phyloP scores from a whole-genome alignment of 2,797 vertebrate genomes.

The Alectoris magna region DNA sequence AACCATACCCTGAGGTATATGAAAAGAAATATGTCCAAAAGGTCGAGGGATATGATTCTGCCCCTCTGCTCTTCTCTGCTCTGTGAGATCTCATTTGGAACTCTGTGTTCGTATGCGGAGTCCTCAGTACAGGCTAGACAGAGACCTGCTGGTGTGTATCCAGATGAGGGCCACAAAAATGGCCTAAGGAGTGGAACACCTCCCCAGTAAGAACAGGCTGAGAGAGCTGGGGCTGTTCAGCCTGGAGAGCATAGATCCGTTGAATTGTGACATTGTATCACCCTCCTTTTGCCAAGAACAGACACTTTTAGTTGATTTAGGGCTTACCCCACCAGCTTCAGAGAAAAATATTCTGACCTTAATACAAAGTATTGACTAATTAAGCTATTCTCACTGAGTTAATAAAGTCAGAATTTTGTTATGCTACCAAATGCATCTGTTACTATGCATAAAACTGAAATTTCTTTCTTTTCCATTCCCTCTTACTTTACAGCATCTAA shows the following conservation, averaged over 20 bases:
- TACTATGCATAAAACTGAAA: background rate
- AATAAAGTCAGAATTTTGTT: constrained; percentile 13
- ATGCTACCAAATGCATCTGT: background rate
- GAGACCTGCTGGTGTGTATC: too few relatives aligned
- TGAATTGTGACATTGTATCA: background rate
- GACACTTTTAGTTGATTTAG: constrained; percentile 20
- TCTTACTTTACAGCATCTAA: background rate
- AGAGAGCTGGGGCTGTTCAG: too few relatives aligned
- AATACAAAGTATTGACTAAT: constrained; percentile 25
- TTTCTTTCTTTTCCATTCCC: background rate
- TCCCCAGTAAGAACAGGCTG: too few relatives aligned
- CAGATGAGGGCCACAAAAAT: too few relatives aligned
- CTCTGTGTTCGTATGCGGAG: too few relatives aligned
- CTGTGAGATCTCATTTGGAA: too few relatives aligned
- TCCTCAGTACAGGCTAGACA: too few relatives aligned
- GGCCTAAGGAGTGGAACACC: too few relatives aligned
- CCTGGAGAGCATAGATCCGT: background rate
- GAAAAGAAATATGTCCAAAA: too few relatives aligned
- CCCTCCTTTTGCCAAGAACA: background rate
- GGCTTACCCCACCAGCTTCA: background rate
- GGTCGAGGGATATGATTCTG: too few relatives aligned
- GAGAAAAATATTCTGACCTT: constrained; percentile 30
- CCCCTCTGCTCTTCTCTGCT: too few relatives aligned
- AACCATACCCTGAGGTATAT: too few relatives aligned
- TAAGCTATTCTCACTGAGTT: background rate